Evolutionary conservation across 2,113 vertebrate species (phyloP).

Genomic region (Mus spicilegus): DNA sequence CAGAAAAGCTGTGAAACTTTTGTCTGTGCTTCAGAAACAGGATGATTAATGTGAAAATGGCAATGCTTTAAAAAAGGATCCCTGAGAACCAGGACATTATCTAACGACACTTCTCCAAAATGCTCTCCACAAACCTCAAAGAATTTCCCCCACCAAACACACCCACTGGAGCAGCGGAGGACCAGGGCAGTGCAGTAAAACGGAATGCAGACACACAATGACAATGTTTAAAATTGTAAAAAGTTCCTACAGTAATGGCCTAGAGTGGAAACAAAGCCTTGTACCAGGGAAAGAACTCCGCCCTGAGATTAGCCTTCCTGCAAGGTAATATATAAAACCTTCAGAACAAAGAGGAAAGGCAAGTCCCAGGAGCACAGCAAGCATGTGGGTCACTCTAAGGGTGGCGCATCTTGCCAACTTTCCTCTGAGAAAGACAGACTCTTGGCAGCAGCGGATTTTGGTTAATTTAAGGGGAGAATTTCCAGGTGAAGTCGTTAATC

Average conservation of each 20-base stretch:
- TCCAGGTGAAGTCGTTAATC: background rate
- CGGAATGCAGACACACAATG: background rate
- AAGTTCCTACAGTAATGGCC: slow-evolving; percentile 26
- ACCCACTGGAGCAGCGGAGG: background rate
- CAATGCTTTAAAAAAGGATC: slow-evolving; percentile 68
- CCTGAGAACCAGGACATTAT: slow-evolving; percentile 61
- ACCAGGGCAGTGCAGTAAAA: background rate
- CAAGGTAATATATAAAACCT: slow-evolving; percentile 21
- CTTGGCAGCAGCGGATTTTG: background rate
- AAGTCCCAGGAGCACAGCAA: background rate
- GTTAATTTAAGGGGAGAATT: background rate
- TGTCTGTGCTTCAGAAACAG: slow-evolving; percentile 73
- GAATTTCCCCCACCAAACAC: background rate
- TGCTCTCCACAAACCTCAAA: slow-evolving; percentile 51
- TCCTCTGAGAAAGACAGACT: background rate
- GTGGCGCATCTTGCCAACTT: background rate
- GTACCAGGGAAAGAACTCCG: background rate
- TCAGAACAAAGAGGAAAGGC: background rate
- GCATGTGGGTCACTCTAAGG: background rate
- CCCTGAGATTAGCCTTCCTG: background rate
- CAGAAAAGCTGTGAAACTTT: slow-evolving; percentile 58
- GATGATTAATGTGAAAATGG: slow-evolving; percentile 76
- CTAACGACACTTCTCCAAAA: slow-evolving; percentile 63
- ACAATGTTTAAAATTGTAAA: slow-evolving; percentile 45
- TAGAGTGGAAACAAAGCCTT: background rate